Base-by-base conservation (phyloP, 2,888 invertebrate species). In the Apodemia zela region DNA sequence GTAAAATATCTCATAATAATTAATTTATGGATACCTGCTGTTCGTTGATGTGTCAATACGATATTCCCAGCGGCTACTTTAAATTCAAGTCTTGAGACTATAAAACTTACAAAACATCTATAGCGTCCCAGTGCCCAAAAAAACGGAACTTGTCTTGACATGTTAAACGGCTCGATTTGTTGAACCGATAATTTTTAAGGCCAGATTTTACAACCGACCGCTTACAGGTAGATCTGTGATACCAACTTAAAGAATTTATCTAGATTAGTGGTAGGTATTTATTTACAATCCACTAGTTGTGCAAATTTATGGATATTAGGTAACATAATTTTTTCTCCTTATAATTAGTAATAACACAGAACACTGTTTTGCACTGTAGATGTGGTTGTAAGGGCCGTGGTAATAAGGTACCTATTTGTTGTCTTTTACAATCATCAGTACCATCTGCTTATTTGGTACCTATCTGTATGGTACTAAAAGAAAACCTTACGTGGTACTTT, bases 141-240 rank as follows among this genome's bases (percentile, higher is more conserved):
- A 83, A 78, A 73, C 73, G 81, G 80, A 82, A 77, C 89, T 78
- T 89, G 90, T 90, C 83, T 80, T 76, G 82, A 90, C 90, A 89
- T 85, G 89, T 89, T 79, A 75, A 85, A 82, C 82, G 84, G 76
- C 78, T 80, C 82, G 86, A 86, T 88, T 83, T 87, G 85, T 87
- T 78, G 80, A 78, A 76, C 80, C 81, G 84, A 87, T 89, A 85
- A 85, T 82, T 79, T 82, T 42, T 80, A 74, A 81, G 73, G 71
- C 71, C 72, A 68, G 71, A 69, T 69, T 75, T 73, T 74, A 74
- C 74, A 74, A 70, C 68, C 66, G 68, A 62, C 72, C 70, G 70
- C 66, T 62, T 33, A 42, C 42, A 42, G 42, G 42, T 42, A 42
- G 42, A 42, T 42, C 13, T 42, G 42, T 42, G 42, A 42, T 42